Base-by-base conservation (phyloP, 1,140 invertebrate species). In the Macrobrachium nipponense region DNA sequence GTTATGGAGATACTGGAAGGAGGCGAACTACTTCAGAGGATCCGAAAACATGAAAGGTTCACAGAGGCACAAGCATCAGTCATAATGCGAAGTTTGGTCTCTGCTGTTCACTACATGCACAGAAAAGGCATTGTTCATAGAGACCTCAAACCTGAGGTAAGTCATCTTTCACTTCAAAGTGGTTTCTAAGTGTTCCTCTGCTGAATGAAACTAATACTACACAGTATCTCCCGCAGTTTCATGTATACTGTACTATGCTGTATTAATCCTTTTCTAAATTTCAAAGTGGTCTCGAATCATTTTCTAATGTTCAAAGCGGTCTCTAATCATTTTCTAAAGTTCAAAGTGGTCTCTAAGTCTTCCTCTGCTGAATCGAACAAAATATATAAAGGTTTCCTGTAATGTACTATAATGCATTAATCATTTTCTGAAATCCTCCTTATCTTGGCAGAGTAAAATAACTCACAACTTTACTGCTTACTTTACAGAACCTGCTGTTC, bases 71-170 rank as follows among this genome's bases (percentile, higher is more conserved):
- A 96, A 91, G 94, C 95, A 60, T 92, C 93, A 89, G 91, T 91
- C 86, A 93, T 97, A 60, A 94, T 97, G 93, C 91, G 92, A 44
- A 95, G 97, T 90, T 92, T 98, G 51, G 95, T 97, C 0, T 94
- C 94, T 6, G 96, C 96, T 61, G 94, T 98, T 8, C 91, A 93
- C 70, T 96, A 95, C 90, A 96, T 98, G 93, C 97, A 98, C 92
- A 92, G 92, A 23, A 92, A 94, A 81, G 94, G 95, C 14, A 94
- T 97, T 61, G 96, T 97, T 51, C 97, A 98, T 91, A 91, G 97
- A 72, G 97, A 98, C 91, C 93, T 98, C 5, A 98, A 98, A 91
- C 97, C 97, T 6, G 97, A 98, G 92, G 94, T 94, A 91, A 89
- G 88, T 15, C 14, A 77, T 6, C 12, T 51, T 51, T 51, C 43